Base-by-base conservation (phyloP, 2,113 vertebrate species). In the Chlamydotis undulata region DNA sequence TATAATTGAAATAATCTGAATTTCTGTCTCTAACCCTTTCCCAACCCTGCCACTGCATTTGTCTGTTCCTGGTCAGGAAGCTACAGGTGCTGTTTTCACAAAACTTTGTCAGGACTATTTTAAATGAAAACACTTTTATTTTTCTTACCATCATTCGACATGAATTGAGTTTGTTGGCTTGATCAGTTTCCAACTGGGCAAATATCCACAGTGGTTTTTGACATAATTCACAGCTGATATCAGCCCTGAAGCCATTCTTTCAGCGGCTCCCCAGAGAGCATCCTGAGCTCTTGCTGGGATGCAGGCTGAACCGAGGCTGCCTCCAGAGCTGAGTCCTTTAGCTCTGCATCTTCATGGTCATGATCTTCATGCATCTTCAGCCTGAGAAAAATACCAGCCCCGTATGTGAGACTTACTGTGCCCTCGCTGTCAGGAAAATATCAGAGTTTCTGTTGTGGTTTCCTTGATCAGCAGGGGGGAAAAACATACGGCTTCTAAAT, bases 71-170 rank as follows among this genome's bases (percentile, higher is more conserved):
- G 52, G 53, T 13, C 80, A 75, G 76, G 80, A 92, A 95, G 33
- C 33, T 70, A 59, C 80, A 91, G 91, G 65, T 97, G 93, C 39
- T 82, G 43, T 87, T 96, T 95, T 75, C 83, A 87, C 68, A 84
- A 65, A 83, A 69, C 15, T 88, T 61, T 74, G 41, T 76, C 21
- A 47, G 63, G 60, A 67, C 15, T 64, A 4, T 55, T 89, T 83
- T 43, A 70, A 64, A 74, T 39, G 15, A 60, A 94, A 83, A 47
- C 37, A 55, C 6, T n/a, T 63, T 19, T 53, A 35, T 80, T 94
- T 87, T 92, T 88, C 49, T 69, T 63, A 11, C 41, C 0, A 0
- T 90, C 63, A n/a, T 45, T 85, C 39, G 70, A 14, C 47, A 47
- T 13, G 2, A 37, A 70, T 19, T 24, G 33, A 78, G 14, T 90